Percentiles rank a stretch among this genome's conserved stretches.
Conservation (phyloP, 23 tunicate genomes). For the Trididemnum nubilum region DNA sequence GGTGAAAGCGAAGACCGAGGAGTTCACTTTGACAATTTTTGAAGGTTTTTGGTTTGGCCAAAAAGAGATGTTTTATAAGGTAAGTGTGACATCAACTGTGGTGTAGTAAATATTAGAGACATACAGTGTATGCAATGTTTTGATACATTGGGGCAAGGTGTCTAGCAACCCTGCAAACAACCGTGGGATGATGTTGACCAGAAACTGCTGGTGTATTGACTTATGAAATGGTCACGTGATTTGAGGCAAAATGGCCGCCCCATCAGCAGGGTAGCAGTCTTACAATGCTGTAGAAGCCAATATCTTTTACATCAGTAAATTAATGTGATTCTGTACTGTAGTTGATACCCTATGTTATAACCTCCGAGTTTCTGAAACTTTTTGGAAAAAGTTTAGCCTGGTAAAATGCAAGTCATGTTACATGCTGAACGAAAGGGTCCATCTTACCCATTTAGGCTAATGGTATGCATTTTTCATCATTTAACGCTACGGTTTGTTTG, state of each 20-base stretch:
- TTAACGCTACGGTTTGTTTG: neutral
- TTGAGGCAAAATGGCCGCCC: neutral
- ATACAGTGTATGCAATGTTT: neutral
- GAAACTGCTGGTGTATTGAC: neutral
- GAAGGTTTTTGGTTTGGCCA: neutral
- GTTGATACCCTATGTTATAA: neutral
- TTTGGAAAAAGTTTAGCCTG: neutral
- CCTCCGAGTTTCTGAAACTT: neutral
- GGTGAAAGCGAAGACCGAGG: slow-evolving; percentile 1
- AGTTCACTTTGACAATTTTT: neutral
- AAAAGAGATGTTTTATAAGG: neutral
- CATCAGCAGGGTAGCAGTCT: neutral
- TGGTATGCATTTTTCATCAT: neutral
- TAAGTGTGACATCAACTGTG: neutral
- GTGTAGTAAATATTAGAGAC: neutral
- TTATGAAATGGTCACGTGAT: neutral
- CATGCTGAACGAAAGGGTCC: neutral
- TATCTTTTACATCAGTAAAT: neutral
- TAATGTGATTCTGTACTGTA: neutral
- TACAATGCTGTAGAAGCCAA: slow-evolving; percentile 1
- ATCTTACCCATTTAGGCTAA: neutral
- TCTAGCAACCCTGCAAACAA: neutral
- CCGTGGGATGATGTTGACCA: slow-evolving; percentile 3
- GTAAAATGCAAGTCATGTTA: neutral
- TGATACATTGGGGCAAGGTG: slow-evolving; percentile 2